Conservation (phyloP, 1,140 invertebrate species). For the Dermatophagoides farinae region DNA sequence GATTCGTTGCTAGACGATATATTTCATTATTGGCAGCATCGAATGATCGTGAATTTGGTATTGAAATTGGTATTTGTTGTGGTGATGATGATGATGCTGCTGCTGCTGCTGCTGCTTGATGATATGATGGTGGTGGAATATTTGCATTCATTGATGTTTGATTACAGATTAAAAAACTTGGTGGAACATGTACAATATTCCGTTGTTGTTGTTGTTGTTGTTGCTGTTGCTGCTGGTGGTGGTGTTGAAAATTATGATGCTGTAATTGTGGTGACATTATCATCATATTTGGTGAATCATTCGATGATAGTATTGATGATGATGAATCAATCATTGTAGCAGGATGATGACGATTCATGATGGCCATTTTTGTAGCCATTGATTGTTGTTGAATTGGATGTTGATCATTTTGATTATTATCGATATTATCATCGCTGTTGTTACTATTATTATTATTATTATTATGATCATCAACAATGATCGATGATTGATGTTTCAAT, state of each 20-base stretch:
- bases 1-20: not conserved
- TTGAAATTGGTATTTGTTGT: not conserved
- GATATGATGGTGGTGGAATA: too few relatives aligned
- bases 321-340: not conserved
- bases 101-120: not conserved
- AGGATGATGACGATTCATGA: not conserved
- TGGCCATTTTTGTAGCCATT: not conserved
- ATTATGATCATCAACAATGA: too few relatives aligned
- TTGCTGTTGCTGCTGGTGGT: not conserved
- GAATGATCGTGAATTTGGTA: not conserved
- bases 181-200: not conserved
- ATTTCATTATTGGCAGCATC: not conserved
- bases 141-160: too few relatives aligned
- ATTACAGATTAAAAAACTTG: slow-evolving; percentile 1
- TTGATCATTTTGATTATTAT: not conserved
- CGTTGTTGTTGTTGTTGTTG: not conserved
- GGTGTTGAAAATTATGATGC: not conserved
- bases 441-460: too few relatives aligned
- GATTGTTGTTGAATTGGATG: not conserved
- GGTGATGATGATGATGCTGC: too few relatives aligned
- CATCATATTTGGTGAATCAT: not conserved
- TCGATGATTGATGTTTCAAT: too few relatives aligned
- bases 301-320: not conserved
- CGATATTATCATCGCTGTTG: too few relatives aligned
- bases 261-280: not conserved